Base-by-base conservation (phyloP, 2,797 vertebrate species). In the Pseudochaenichthys georgianus region DNA sequence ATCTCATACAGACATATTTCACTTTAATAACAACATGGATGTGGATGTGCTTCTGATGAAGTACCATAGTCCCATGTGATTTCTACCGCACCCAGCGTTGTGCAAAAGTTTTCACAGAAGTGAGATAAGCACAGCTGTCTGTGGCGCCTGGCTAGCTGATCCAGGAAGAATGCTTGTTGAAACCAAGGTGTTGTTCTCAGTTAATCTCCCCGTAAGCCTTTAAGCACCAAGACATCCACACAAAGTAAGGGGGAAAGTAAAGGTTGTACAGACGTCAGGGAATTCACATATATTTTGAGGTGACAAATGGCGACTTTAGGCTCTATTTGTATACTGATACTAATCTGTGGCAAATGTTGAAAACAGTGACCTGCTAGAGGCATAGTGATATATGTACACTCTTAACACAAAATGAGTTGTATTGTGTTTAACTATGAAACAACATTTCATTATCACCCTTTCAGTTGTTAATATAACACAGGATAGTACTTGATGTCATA, bases 181-280 rank as follows among this genome's bases (percentile, higher is more conserved):
- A 89, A 79, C 53, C 60, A 58, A 80, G 43, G 53, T 81, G 75
- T 76, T 85, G 77, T 79, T 82, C 69, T 77, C 76, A 62, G 34
- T 69, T 84, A 90, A 79, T 46, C 81, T 63, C n/a, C 31, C 17
- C 11, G 48, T 43, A 87, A 86, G 79, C 79, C 59, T 79, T 75
- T 79, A 79, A 82, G 81, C 72, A 69, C 11, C 52, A 61, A 73
- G 57, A 46, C 63, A 75, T 69, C 52, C 75, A 65, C 31, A n/a
- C 10, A 63, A 50, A 60, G 41, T 73, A 77, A 84, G 66, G 41
- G 64, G 45, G 54, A 67, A 53, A 77, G 65, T 67, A 46, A 21
- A 43, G 67, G 21, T 16, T 34, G 70, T 23, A 41, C 57, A 71
- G 64, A 69, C 3, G 6, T 58, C n/a, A 62, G 16, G 59, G 45